Conservation (phyloP, 1,140 invertebrate genomes). For the Episyrphus balteatus region DNA sequence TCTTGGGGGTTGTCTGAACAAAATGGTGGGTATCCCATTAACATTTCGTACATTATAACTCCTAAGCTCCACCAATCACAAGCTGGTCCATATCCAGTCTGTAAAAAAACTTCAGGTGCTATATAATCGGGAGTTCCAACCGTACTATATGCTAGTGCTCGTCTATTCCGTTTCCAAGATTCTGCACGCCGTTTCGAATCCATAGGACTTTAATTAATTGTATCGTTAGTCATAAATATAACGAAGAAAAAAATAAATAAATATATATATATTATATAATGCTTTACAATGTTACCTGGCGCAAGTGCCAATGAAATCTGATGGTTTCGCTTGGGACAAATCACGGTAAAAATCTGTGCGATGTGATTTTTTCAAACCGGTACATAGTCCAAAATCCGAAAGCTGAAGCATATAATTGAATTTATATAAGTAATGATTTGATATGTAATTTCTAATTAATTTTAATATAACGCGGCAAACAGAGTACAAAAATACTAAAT, state of each 20-base stretch:
- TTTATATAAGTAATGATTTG: too few relatives aligned
- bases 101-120: conserved; percentile 84
- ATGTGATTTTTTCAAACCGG: conserved; percentile 97
- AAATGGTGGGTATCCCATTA: conserved; percentile 99
- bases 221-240: too few relatives aligned
- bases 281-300: conserved; percentile 21
- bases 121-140: conserved; percentile 99
- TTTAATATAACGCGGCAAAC: too few relatives aligned
- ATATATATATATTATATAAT: not conserved
- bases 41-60: conserved; percentile 99
- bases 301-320: conserved; percentile 58
- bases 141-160: conserved; percentile 88
- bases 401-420: too few relatives aligned
- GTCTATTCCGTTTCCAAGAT: conserved; percentile 93
- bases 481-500: too few relatives aligned
- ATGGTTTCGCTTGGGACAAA: conserved; percentile 90
- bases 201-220: conserved; percentile 58
- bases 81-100: conserved; percentile 92
- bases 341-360: conserved; percentile 98
- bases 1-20: conserved; percentile 99
- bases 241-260: not conserved
- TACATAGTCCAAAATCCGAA: conserved; percentile 97
- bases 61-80: conserved; percentile 99
- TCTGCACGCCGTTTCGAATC: conserved; percentile 94
- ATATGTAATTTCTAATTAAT: too few relatives aligned